A percentile compares a stretch with the other conserved stretches of the same genome.
These are phyloP conservation scores for Oxyura jamaicensis DNA, from an alignment of 2,113 vertebrate genomes.

Conservation along the genomic window DNA sequence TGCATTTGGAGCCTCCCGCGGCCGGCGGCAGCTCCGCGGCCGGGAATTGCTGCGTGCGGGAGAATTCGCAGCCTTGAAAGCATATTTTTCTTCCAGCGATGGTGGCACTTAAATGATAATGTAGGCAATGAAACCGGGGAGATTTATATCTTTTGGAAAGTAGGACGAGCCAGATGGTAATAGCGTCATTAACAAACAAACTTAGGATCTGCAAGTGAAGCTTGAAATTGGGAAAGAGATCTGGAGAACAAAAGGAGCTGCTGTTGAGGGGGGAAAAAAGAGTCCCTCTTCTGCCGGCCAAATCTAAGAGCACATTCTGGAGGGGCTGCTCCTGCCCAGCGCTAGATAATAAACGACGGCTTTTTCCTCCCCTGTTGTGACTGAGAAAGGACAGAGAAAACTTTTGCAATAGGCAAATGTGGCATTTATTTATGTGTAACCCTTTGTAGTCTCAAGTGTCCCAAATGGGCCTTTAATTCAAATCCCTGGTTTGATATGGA, in stretches of 20 bases:
- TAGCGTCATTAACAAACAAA: slow-evolving; percentile 89
- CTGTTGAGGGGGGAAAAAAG: slow-evolving; percentile 78
- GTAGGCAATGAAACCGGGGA: slow-evolving; percentile 74
- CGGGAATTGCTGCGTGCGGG: slow-evolving; percentile 46
- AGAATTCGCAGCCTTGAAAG: slow-evolving; percentile 77
- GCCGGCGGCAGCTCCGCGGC: slow-evolving; percentile 42
- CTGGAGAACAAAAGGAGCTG: slow-evolving; percentile 89
- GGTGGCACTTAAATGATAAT: slow-evolving; percentile 78
- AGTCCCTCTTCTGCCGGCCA: slow-evolving; percentile 75
- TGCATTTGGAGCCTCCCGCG: slow-evolving; percentile 31
- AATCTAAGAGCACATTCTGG: slow-evolving; percentile 77
- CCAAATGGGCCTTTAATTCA: slow-evolving; percentile 73
- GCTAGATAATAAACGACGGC: slow-evolving; percentile 75
- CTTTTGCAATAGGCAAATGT: slow-evolving; percentile 80
- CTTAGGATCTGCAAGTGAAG: slow-evolving; percentile 84
- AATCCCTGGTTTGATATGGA: slow-evolving; percentile 59
- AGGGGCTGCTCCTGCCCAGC: slow-evolving; percentile 74
- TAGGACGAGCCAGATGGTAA: slow-evolving; percentile 89
- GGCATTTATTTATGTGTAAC: slow-evolving; percentile 79
- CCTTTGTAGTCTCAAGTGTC: slow-evolving; percentile 78
- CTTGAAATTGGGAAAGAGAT: slow-evolving; percentile 86
- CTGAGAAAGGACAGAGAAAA: slow-evolving; percentile 79
- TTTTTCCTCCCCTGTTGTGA: slow-evolving; percentile 77
- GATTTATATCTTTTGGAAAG: slow-evolving; percentile 91
- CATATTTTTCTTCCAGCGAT: slow-evolving; percentile 80